Percentiles rank a stretch among this genome's conserved stretches.
These are phyloP conservation scores for Liopterus haemorrhoidalis DNA, from an alignment of 2,888 invertebrate species.

Conservation along the genomic window DNA sequence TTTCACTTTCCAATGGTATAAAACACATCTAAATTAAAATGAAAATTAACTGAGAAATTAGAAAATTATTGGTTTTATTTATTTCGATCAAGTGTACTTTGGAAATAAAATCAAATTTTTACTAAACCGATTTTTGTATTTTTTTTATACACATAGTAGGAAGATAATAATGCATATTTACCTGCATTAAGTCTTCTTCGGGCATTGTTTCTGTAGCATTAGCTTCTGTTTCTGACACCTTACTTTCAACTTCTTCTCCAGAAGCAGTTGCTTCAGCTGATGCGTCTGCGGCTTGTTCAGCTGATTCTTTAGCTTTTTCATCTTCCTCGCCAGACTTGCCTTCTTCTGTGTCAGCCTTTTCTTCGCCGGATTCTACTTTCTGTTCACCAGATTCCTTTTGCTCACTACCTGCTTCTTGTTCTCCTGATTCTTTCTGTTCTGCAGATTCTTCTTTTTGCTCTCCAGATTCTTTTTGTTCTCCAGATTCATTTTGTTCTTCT, in stretches of 20 bases:
- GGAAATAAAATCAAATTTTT: no score
- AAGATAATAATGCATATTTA: conserved; percentile 18
- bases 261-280: conserved; percentile 24
- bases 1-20: no score
- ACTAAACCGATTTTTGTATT: no score
- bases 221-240: conserved; percentile 15
- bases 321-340: conserved; percentile 25
- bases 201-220: conserved; percentile 35
- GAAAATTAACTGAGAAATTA: no score
- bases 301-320: conserved; percentile 24
- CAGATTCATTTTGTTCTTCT: conserved; percentile 21
- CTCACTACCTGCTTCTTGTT: conserved; percentile 21
- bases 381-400: conserved; percentile 23
- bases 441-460: conserved; percentile 19
- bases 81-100: no score
- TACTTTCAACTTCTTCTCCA: conserved; percentile 19
- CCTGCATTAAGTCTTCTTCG: conserved; percentile 52
- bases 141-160: no score
- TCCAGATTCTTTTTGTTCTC: conserved; percentile 24
- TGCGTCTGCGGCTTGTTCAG: conserved; percentile 27
- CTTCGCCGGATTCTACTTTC: conserved; percentile 22
- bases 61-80: no score
- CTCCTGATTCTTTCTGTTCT: conserved; percentile 2
- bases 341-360: conserved; percentile 21
- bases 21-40: no score